Percentiles rank a stretch among this genome's conserved stretches.
These are phyloP conservation scores for Orius laevigatus DNA, from an alignment of 1,140 invertebrate species.

Conservation along the genomic window DNA sequence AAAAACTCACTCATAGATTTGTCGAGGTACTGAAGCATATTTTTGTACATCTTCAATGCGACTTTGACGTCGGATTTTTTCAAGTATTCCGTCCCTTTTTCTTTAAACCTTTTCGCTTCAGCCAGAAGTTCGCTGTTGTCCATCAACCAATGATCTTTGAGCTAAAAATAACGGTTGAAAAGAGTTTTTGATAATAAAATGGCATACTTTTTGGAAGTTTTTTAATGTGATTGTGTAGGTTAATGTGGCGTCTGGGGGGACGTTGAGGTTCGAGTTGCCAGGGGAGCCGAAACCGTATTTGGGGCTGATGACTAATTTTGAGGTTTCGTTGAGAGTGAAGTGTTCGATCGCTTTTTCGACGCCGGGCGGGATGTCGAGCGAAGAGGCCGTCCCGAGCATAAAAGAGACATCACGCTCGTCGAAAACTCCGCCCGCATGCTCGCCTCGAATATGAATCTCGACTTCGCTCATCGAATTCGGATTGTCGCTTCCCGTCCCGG, in stretches of 20 bases:
- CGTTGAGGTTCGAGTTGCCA: conserved; percentile 51
- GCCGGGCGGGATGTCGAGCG: conserved; percentile 57
- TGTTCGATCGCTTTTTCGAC: conserved; percentile 71
- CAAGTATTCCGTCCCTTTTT: conserved; percentile 83
- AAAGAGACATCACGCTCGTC: conserved; percentile 66
- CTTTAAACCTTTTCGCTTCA: conserved; percentile 66
- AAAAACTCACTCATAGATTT: conserved; percentile 12
- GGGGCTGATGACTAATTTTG: conserved; percentile 53
- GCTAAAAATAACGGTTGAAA: conserved; percentile 26
- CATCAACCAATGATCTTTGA: conserved; percentile 66
- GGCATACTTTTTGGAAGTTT: conserved; percentile 72
- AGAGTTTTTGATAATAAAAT: background rate
- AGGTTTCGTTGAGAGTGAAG: conserved; percentile 70
- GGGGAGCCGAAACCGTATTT: conserved; percentile 65
- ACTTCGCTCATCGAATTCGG: conserved; percentile 57
- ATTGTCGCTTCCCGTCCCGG: conserved; percentile 46
- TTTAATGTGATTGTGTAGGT: conserved; percentile 68
- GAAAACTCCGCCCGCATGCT: conserved; percentile 36
- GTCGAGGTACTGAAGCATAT: conserved; percentile 42
- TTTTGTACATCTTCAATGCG: conserved; percentile 81
- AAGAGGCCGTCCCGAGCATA: conserved; percentile 67
- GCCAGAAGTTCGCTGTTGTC: conserved; percentile 60
- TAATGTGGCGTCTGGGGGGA: conserved; percentile 63
- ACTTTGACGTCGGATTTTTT: conserved; percentile 58
- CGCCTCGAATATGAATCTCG: conserved; percentile 3